These are phyloP conservation scores for Tinea trinotella DNA, from an alignment of 2,888 invertebrate genomes.

Conservation along the genomic window DNA sequence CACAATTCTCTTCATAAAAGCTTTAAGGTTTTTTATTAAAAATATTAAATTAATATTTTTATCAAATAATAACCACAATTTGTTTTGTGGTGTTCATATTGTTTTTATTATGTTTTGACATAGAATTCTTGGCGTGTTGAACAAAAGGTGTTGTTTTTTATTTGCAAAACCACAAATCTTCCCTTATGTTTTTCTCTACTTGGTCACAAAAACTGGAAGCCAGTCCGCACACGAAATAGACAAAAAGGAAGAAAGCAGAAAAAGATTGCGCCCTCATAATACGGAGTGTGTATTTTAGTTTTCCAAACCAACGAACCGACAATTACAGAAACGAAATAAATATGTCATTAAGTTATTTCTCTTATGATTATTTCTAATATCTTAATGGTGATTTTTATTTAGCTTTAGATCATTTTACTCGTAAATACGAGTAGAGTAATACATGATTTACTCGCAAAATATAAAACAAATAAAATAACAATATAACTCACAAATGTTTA, in stretches of 20 bases:
- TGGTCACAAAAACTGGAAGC: slow-evolving; percentile 32
- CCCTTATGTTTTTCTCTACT: slow-evolving; percentile 29
- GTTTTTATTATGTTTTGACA: not conserved
- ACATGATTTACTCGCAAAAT: too few species aligned
- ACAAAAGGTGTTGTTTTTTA: slow-evolving; percentile 26
- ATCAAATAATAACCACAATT: too few species aligned
- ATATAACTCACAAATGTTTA: too few species aligned
- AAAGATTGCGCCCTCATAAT: slow-evolving; percentile 9
- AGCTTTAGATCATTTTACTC: too few species aligned
- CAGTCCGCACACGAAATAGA: slow-evolving; percentile 32
- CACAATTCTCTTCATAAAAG: too few species aligned
- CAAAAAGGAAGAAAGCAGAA: slow-evolving; percentile 15
- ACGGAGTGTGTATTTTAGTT: slow-evolving; percentile 1
- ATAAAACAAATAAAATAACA: too few species aligned
- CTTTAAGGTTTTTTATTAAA: too few species aligned
- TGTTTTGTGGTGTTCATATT: not conserved
- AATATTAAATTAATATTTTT: not conserved
- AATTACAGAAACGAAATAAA: slow-evolving; percentile 10
- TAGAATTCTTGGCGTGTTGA: slow-evolving; percentile 2
- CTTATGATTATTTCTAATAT: not conserved
- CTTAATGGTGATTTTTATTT: too few species aligned
- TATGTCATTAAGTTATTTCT: slow-evolving; percentile 7
- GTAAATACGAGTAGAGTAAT: too few species aligned
- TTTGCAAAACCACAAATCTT: slow-evolving; percentile 37
- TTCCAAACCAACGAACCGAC: slow-evolving; percentile 15